Conservation (phyloP, 1,140 invertebrate species). For the Argopecten irradians region DNA sequence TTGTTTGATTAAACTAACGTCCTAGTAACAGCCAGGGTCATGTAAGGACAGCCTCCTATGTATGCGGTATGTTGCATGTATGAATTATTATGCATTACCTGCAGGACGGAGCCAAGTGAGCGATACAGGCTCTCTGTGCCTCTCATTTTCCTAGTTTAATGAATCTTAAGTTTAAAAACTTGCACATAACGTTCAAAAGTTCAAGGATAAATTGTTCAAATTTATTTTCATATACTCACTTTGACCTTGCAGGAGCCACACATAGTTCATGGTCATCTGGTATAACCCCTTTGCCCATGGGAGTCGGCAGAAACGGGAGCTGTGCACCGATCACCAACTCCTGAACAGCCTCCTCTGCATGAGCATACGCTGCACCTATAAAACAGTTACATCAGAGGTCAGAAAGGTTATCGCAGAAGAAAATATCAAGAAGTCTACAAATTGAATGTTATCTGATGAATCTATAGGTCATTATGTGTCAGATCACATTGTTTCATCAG, state of each 20-base stretch:
- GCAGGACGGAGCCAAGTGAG: too few relatives aligned
- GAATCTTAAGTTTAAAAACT: neutral
- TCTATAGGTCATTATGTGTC: too few relatives aligned
- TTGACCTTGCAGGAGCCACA: constrained; percentile 90
- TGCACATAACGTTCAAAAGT: neutral
- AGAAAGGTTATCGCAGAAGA: too few relatives aligned
- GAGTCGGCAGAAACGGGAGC: constrained; percentile 94
- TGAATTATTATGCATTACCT: too few relatives aligned
- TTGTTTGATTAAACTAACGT: too few relatives aligned
- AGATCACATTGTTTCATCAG: too few relatives aligned
- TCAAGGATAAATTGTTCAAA: neutral
- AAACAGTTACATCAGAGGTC: constrained; percentile 6
- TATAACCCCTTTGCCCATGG: constrained; percentile 97
- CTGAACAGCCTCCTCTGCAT: constrained; percentile 85
- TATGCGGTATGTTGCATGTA: too few relatives aligned
- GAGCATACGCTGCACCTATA: constrained; percentile 86
- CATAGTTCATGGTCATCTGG: constrained; percentile 87
- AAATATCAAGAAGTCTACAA: too few relatives aligned
- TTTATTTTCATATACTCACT: constrained; percentile 60
- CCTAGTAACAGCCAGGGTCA: too few relatives aligned
- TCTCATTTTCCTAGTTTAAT: neutral
- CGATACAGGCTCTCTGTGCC: too few relatives aligned
- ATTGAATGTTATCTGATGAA: too few relatives aligned
- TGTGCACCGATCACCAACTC: constrained; percentile 84
- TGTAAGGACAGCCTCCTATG: too few relatives aligned